Evolutionary conservation across 2,113 vertebrate species (phyloP), one percentile per base, ranked within the genome.

Genomic region (Gymnocephalus cernua): DNA sequence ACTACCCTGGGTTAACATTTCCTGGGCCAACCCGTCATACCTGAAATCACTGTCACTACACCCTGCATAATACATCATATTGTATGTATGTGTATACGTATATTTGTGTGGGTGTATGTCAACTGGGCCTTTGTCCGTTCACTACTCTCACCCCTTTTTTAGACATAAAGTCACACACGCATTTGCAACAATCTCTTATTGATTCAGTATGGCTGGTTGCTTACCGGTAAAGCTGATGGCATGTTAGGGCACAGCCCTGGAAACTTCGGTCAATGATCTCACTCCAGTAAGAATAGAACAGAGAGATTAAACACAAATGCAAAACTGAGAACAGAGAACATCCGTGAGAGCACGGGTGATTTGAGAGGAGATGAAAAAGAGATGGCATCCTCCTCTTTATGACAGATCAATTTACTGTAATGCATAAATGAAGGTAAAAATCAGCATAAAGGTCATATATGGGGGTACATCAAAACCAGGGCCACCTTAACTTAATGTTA

Each of bases 271-370:
- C 85, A 59, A 18, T 90, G 83, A 87, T 79, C 70, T 89, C 86
- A 90, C 80, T 57, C 23, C 32, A 71, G 64, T 74, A 86, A 83
- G 68, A 92, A 89, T 88, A 91, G 87, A 89, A 61, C 47, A 7
- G 19, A 53, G 83, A 92, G 87, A 89, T 91, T 89, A 87, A 74
- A 73, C 27, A 73, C 80, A 90, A 86, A 89, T 78, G 86, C 84
- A 65, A 75, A 74, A 71, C 41, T 51, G 51, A 84, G 85, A 77
- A 58, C 66, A 27, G 15, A 50, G 54, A 83, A 86, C 61, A 90
- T 74, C 79, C 79, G 35, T 6, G 3, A 63, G 59, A 38, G 21
- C 23, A 44, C 10, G 12, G 21, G 15, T 45, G 45, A 77, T 77
- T 70, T 77, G 41, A 83, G 47, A 61, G 58, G 47, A 35, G 61